Evolutionary conservation across 1,140 invertebrate species (phyloP).

Genomic region (Delia radicum): DNA sequence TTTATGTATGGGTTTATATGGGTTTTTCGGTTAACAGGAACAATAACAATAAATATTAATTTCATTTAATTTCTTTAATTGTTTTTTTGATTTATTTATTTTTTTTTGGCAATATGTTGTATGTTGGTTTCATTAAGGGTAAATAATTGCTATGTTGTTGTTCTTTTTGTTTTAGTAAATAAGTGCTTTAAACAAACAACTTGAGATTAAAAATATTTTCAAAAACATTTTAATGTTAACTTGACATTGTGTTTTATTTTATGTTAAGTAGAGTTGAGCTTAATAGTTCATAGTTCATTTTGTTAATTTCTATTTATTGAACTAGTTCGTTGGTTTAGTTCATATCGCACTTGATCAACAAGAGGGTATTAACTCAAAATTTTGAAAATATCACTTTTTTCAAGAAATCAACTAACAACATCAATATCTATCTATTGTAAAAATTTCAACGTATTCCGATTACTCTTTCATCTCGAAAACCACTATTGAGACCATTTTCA

Average conservation of each 20-base stretch:
- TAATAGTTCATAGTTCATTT: no score
- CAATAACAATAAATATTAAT: background rate
- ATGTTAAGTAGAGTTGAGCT: no score
- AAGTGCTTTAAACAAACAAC: background rate
- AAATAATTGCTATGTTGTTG: background rate
- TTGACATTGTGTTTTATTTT: background rate
- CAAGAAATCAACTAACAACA: no score
- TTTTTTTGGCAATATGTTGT: background rate
- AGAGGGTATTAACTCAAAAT: no score
- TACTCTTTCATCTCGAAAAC: no score
- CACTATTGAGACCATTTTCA: no score
- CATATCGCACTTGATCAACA: no score
- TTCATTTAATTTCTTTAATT: background rate
- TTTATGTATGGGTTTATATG: background rate
- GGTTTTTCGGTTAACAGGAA: background rate
- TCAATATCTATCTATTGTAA: no score
- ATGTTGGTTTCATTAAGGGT: background rate
- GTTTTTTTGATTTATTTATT: background rate
- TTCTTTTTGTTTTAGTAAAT: background rate
- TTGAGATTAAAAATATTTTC: background rate
- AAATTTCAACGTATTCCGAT: no score
- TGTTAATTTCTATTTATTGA: no score
- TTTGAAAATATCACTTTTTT: no score
- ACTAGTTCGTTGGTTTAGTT: no score
- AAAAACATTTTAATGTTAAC: background rate